A percentile compares a stretch with the other conserved stretches of the same genome.
phyloP scores from a whole-genome alignment of 2,113 vertebrate genomes.

The Bostrychus sinensis region DNA sequence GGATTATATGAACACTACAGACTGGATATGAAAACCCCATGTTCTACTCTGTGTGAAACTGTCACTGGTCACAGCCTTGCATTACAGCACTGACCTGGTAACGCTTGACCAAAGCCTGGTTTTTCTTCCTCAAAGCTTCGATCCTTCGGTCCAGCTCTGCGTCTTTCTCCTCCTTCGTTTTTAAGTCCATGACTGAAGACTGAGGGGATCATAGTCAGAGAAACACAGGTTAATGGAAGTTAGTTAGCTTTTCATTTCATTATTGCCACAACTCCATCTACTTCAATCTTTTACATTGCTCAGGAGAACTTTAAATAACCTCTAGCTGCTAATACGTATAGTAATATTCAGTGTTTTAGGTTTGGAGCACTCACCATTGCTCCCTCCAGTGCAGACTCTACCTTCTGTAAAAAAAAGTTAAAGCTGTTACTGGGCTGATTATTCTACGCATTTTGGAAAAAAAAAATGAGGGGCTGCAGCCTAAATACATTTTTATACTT shows the following conservation, averaged over 20 bases:
- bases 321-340: too few species aligned
- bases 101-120: conserved; percentile 87
- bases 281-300: too few species aligned
- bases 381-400: conserved; percentile 23
- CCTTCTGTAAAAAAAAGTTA: conserved; percentile 29
- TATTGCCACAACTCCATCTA: too few species aligned
- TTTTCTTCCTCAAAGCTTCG: conserved; percentile 91
- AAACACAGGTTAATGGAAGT: not conserved
- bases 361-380: conserved; percentile 68
- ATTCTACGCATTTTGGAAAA: not conserved
- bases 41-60: too few species aligned
- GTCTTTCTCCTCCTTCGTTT: conserved; percentile 92
- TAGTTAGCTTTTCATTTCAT: too few species aligned
- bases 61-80: too few species aligned
- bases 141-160: conserved; percentile 89
- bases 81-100: conserved; percentile 88
- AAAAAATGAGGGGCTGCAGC: not conserved
- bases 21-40: too few species aligned
- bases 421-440: not conserved
- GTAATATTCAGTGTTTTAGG: too few species aligned
- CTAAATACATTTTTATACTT: too few species aligned
- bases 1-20: too few species aligned
- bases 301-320: too few species aligned
- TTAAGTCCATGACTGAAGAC: conserved; percentile 84
- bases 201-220: conserved; percentile 40